These are phyloP conservation scores for Falcaria lacertinaria DNA, from an alignment of 2,888 invertebrate species.

Conservation along the genomic window DNA sequence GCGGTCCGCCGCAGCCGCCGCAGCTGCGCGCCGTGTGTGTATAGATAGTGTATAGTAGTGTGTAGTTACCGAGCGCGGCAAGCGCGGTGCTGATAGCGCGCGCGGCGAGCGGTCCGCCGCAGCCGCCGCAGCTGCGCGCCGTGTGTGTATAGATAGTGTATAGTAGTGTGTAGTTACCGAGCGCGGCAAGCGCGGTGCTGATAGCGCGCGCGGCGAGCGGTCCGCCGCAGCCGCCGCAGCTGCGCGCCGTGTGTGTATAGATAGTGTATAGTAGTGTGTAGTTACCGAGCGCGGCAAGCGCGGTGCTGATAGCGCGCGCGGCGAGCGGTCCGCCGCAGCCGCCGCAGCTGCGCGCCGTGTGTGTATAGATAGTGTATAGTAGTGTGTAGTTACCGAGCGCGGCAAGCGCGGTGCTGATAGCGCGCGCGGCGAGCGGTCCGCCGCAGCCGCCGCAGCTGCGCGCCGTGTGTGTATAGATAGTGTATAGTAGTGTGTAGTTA, in stretches of 20 bases:
- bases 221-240: constrained; percentile 38
- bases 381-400: too few species aligned
- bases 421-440: constrained; percentile 22
- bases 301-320: constrained; percentile 13
- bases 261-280: too few species aligned
- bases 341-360: constrained; percentile 32
- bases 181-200: constrained; percentile 26
- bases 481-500: not conserved
- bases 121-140: too few species aligned
- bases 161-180: constrained; percentile 12
- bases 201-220: constrained; percentile 32
- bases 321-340: constrained; percentile 33
- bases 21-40: too few species aligned
- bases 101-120: too few species aligned
- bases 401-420: not conserved
- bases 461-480: not conserved
- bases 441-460: constrained; percentile 30
- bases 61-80: constrained; percentile 20
- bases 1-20: too few species aligned
- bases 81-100: constrained; percentile 30
- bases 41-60: too few species aligned
- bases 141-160: too few species aligned
- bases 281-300: too few species aligned
- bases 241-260: constrained; percentile 18
- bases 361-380: too few species aligned